Evolutionary conservation across 2,113 vertebrate genomes (phyloP).

Genomic region (Anhinga anhinga): DNA sequence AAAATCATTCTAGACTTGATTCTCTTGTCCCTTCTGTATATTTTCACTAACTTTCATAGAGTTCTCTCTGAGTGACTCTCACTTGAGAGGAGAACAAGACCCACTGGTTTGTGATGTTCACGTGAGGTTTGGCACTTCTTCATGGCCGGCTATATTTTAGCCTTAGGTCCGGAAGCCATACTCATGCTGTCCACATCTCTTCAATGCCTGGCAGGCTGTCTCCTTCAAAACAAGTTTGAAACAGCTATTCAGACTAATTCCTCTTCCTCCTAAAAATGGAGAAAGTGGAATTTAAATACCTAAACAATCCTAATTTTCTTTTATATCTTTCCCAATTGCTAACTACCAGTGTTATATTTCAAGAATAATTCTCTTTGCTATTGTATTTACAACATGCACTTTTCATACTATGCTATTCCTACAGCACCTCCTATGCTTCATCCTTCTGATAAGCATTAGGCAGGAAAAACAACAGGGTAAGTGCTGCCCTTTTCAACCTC

Average conservation of each 20-base stretch:
- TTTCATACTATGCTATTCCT: neutral
- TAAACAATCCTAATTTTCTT: neutral
- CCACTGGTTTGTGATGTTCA: neutral
- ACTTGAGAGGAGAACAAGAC: neutral
- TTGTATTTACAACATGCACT: neutral
- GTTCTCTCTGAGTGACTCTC: neutral
- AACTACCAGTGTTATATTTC: neutral
- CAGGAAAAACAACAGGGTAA: neutral
- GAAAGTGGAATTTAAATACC: neutral
- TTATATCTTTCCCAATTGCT: neutral
- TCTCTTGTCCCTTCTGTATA: neutral
- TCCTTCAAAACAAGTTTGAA: neutral
- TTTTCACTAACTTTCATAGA: neutral
- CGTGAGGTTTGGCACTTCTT: neutral
- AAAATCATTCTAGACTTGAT: neutral
- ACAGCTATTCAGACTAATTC: neutral
- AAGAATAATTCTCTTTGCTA: neutral
- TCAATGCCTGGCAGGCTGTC: neutral
- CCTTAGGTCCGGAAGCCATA: neutral
- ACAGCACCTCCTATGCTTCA: neutral
- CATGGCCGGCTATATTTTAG: neutral
- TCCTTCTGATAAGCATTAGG: neutral
- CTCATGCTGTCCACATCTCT: neutral
- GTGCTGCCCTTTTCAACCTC: neutral
- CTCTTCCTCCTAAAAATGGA: neutral